A percentile compares a stretch with the other conserved stretches of the same genome.
These are phyloP conservation scores for Carettochelys insculpta DNA, from an alignment of 2,113 vertebrate genomes.

Conservation along the genomic window DNA sequence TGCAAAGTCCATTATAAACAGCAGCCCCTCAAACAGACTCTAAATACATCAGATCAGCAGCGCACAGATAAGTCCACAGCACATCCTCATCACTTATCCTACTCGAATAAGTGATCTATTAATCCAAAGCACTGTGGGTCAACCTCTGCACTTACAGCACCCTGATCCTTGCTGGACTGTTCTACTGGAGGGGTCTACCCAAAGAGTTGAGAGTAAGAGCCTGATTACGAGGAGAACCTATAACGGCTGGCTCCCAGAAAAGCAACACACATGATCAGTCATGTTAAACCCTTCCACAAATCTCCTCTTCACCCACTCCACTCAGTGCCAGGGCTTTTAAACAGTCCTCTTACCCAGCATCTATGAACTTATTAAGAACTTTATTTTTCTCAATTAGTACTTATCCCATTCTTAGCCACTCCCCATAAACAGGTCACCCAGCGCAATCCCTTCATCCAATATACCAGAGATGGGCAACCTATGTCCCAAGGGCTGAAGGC, in stretches of 20 bases:
- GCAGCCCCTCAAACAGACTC: background rate
- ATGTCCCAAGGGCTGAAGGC: too few relatives aligned
- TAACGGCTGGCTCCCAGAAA: background rate
- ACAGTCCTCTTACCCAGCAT: background rate
- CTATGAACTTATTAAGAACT: background rate
- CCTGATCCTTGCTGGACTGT: background rate
- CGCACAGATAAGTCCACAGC: background rate
- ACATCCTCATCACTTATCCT: accelerated
- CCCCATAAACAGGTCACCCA: background rate
- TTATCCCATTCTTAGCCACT: background rate
- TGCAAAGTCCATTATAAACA: background rate
- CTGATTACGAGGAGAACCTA: background rate
- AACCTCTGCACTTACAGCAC: background rate
- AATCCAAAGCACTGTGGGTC: background rate
- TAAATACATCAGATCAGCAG: background rate
- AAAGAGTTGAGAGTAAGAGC: background rate
- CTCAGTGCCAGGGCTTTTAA: background rate
- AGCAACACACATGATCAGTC: background rate
- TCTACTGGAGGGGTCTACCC: too few relatives aligned
- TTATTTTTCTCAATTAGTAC: background rate
- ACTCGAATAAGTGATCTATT: background rate
- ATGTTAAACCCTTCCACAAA: background rate
- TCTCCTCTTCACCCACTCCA: background rate
- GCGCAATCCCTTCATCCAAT: background rate
- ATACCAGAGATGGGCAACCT: too few relatives aligned